A percentile compares a stretch with the other conserved stretches of the same genome.
These are phyloP conservation scores for Caenorhabditis japonica DNA, from an alignment of 2,888 invertebrate genomes.

Conservation along the genomic window DNA sequence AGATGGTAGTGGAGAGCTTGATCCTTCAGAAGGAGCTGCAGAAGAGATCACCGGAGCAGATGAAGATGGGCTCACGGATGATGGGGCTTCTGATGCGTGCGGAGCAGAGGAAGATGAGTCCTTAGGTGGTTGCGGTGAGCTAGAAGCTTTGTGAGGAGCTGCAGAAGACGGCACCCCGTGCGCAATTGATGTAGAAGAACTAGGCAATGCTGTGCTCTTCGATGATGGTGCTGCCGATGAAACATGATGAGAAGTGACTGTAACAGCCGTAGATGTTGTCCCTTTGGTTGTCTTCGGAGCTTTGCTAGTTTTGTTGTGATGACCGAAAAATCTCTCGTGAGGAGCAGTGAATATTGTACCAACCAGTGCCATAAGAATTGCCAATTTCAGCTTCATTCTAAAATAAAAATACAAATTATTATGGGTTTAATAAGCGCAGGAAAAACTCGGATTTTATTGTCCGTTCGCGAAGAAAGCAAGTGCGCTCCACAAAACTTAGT, in stretches of 20 bases:
- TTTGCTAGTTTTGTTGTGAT: constrained; percentile 36
- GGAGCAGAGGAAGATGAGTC: constrained; percentile 5
- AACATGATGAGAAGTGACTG: background rate
- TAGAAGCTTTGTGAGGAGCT: constrained; percentile 5
- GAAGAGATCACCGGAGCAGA: background rate
- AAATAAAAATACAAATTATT: constrained; percentile 7
- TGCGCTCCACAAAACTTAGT: too few relatives aligned
- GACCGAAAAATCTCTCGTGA: constrained; percentile 3
- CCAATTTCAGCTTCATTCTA: constrained; percentile 36
- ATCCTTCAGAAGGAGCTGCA: background rate
- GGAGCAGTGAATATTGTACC: constrained; percentile 31
- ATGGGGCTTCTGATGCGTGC: background rate
- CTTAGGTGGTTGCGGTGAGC: constrained; percentile 4
- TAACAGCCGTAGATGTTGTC: constrained; percentile 8
- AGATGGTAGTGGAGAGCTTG: background rate
- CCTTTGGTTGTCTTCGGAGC: constrained; percentile 20
- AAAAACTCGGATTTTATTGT: too few relatives aligned
- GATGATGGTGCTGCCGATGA: background rate
- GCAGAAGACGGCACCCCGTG: constrained; percentile 7
- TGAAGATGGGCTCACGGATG: constrained; percentile 4
- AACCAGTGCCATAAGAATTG: constrained; percentile 19
- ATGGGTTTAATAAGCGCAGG: too few relatives aligned
- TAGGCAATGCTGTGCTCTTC: too few relatives aligned
- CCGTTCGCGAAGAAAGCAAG: too few relatives aligned
- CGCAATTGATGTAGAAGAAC: background rate